Percentiles rank a stretch among this genome's conserved stretches.
These are phyloP conservation scores for Mythimna loreyi DNA, from an alignment of 2,888 invertebrate species.

Conservation along the genomic window DNA sequence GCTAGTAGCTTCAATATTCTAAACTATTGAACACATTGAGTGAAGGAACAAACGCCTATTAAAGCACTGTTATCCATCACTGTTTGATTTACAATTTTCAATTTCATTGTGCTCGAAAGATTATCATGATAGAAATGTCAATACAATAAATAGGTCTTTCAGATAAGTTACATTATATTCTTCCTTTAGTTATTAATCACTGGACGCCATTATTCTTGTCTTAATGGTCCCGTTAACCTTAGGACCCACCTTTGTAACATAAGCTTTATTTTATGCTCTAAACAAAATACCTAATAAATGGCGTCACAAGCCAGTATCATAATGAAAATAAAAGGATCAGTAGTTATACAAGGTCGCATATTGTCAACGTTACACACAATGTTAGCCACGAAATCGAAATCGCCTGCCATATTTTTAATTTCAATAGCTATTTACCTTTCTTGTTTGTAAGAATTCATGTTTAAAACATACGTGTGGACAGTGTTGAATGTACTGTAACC, in stretches of 20 bases:
- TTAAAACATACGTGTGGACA: slow-evolving; percentile 64
- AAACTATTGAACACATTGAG: slow-evolving; percentile 28
- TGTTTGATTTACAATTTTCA: slow-evolving; percentile 42
- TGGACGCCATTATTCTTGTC: slow-evolving; percentile 57
- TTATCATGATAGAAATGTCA: slow-evolving; percentile 57
- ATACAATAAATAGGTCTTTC: slow-evolving; percentile 54
- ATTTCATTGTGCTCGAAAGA: slow-evolving; percentile 55
- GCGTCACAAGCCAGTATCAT: slow-evolving; percentile 70
- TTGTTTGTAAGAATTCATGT: slow-evolving; percentile 68
- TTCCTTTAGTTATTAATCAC: slow-evolving; percentile 55
- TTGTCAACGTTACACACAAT: slow-evolving; percentile 72
- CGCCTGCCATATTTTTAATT: slow-evolving; percentile 70
- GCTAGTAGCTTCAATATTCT: slow-evolving; percentile 7
- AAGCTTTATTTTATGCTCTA: slow-evolving; percentile 58
- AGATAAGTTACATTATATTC: slow-evolving; percentile 51
- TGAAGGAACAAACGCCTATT: slow-evolving; percentile 31
- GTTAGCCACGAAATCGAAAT: slow-evolving; percentile 56
- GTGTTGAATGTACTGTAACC: slow-evolving; percentile 67
- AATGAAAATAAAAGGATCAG: slow-evolving; percentile 78
- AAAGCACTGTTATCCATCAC: slow-evolving; percentile 45
- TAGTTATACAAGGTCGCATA: slow-evolving; percentile 73
- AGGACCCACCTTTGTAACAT: slow-evolving; percentile 63
- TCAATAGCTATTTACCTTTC: slow-evolving; percentile 64
- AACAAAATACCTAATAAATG: slow-evolving; percentile 73
- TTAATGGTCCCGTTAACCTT: slow-evolving; percentile 66